Evolutionary conservation across 2,888 invertebrate species (phyloP), one percentile per base, ranked within the genome.

Genomic region (Urechis unicinctus): DNA sequence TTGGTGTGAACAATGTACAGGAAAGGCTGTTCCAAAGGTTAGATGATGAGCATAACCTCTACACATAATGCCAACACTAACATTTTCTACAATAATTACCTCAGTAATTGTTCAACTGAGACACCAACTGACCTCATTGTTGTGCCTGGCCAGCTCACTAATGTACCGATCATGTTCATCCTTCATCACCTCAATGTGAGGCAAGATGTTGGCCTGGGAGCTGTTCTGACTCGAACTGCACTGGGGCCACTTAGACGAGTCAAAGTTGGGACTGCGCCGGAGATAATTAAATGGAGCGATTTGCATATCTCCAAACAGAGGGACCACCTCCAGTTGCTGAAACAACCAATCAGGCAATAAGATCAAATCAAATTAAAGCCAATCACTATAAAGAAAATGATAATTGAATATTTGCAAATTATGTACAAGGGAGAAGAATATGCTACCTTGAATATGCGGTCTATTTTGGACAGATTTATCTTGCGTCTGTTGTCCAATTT

Each of bases 251-350:
- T 71, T 74, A 26, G 72, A 69, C 1, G 71, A 50, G 53, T 77
- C 77, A 61, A 66, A 75, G 62, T 72, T 70, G 2, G 69, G 66
- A 9, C 67, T 65, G 25, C 92, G 83, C 76, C 91, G 92, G 62
- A 98, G 92, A 73, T 97, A 98, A 75, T 94, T 92, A 77, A 97
- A 98, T 0, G 97, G 97, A 0, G 95, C 94, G 53, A 98, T 96
- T 80, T 97, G 96, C 97, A 98, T 98, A 68, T 98, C 98, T 0
- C 97, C 97, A 77, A 96, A 98, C 1, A 98, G 61, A 1, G 74
- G 75, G 4, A 77, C 75, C 28, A 77, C 72, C 60, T 77, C 74
- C 47, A 74, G 59, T 66, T 72, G 68, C 73, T 74, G 61, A 5
- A 52, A 54, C 17, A 50, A 28, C 24, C 6, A 53, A 13, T 1